Evolutionary conservation across 2,113 vertebrate genomes (phyloP), one percentile per base, ranked within the genome.

Genomic region (Daubentonia madagascariensis): DNA sequence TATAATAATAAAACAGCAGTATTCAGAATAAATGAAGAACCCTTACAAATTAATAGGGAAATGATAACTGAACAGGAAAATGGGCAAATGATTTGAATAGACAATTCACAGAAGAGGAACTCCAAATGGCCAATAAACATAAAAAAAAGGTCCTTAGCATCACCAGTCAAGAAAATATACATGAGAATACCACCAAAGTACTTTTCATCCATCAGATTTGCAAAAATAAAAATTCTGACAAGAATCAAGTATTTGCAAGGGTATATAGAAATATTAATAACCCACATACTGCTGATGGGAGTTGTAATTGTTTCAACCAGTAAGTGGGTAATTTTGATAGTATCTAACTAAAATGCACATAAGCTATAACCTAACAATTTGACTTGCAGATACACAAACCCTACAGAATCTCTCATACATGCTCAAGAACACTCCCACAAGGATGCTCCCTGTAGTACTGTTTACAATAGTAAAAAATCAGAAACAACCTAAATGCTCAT

Each of bases 201-300:
- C 75, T 83, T 92, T 76, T 90, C 61, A 84, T 18, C 30, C 3
- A 91, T 68, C 16, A n/a, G 35, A 83, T 70, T 52, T 84, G n/a
- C n/a, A 92, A 92, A 94, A 81, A 89, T 68, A 40, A 93, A 81
- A 87, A 94, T 78, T 8, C 28, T 87, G 48, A 48, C 52, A 59
- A 59, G 13, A 81, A 16, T 30, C 63, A 88, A 72, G 40, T 35
- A 50, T 57, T 72, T 93, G 35, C 14, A 93, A 72, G 50, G 37
- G 37, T 79, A 54, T 37, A 5, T 57, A 59, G 83, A 76, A 85
- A 40, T 4, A 61, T 2, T 57, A 57, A 57, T 57, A 57, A 63
- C 28, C 28, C 59, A 28, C 25, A 89, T 28, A 50, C 12, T 96
- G 40, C 45, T 91, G 76, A 65, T 45, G 2, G 63, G 25, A 91